Conservation (phyloP, 2,797 vertebrate genomes). For the Alca torda region DNA sequence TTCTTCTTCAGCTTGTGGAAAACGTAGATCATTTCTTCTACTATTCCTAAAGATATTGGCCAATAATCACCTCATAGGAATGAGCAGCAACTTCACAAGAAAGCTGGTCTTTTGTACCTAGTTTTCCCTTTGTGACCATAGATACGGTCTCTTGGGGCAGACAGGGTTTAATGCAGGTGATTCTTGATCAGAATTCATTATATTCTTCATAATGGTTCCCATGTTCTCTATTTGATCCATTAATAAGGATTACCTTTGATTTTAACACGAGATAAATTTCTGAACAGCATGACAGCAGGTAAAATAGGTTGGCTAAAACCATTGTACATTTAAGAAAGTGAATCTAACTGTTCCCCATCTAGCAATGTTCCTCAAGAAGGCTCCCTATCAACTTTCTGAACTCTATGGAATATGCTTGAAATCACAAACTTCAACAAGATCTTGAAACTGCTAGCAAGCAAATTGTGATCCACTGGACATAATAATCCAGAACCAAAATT, state of each 20-base stretch:
- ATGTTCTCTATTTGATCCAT: not conserved
- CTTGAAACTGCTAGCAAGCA: not conserved
- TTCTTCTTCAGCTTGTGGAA: not conserved
- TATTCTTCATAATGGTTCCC: not conserved
- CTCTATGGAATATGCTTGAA: not conserved
- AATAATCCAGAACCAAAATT: not conserved
- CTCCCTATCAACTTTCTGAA: not conserved
- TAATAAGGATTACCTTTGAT: not conserved
- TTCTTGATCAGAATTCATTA: not conserved
- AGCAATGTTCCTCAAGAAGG: not conserved
- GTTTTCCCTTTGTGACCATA: not conserved
- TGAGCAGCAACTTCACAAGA: not conserved
- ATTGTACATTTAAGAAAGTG: not conserved
- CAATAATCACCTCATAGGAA: not conserved
- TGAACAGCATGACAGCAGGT: not conserved
- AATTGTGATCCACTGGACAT: not conserved
- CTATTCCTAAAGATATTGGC: not conserved
- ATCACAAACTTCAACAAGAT: not conserved
- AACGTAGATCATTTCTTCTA: not conserved
- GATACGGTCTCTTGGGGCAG: accelerated
- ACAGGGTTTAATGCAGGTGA: not conserved
- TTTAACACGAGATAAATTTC: not conserved
- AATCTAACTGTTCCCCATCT: not conserved
- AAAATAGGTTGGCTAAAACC: not conserved
- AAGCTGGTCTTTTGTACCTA: accelerated